phyloP scores from a whole-genome alignment of 2,797 vertebrate genomes.

The Cyclopterus lumpus region DNA sequence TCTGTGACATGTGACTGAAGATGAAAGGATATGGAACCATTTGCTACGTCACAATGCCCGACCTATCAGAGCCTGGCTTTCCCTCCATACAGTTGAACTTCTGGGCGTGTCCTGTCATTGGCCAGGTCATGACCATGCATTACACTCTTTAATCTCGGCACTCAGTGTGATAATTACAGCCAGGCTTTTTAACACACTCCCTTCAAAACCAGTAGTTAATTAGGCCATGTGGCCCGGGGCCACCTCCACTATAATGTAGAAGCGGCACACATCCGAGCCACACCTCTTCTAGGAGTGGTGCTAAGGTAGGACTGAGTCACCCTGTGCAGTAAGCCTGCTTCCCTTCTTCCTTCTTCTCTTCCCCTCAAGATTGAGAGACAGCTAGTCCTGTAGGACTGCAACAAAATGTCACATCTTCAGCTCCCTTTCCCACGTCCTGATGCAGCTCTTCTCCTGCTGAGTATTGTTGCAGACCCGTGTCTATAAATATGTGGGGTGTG shows the following conservation, averaged over 20 bases:
- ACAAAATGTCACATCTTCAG: conserved; percentile 20
- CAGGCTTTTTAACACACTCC: conserved; percentile 61
- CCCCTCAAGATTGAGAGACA: conserved; percentile 30
- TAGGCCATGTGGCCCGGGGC: conserved; percentile 61
- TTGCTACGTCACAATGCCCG: conserved; percentile 31
- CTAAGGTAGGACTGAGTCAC: conserved; percentile 78
- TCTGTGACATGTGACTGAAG: conserved; percentile 20
- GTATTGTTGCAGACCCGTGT: conserved; percentile 22
- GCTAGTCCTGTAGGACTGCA: conserved; percentile 23
- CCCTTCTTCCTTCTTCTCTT: conserved; percentile 45
- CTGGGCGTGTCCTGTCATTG: conserved; percentile 60
- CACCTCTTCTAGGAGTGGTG: conserved; percentile 74
- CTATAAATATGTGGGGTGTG: conserved; percentile 32
- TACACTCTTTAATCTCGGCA: conserved; percentile 69
- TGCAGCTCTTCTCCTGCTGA: conserved; percentile 33
- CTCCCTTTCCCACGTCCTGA: conserved; percentile 34
- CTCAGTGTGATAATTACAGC: conserved; percentile 68
- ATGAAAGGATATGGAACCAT: conserved; percentile 36
- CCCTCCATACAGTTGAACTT: conserved; percentile 27
- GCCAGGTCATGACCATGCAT: conserved; percentile 70
- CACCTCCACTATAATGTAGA: conserved; percentile 55
- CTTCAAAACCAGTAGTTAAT: conserved; percentile 70
- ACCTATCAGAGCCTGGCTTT: conserved; percentile 45
- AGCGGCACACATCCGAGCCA: conserved; percentile 44
- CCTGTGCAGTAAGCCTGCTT: conserved; percentile 49